A percentile compares a stretch with the other conserved stretches of the same genome.
Evolutionary conservation across 2,797 vertebrate genomes (phyloP).

Genomic region (Gymnoscopelus microlampas): DNA sequence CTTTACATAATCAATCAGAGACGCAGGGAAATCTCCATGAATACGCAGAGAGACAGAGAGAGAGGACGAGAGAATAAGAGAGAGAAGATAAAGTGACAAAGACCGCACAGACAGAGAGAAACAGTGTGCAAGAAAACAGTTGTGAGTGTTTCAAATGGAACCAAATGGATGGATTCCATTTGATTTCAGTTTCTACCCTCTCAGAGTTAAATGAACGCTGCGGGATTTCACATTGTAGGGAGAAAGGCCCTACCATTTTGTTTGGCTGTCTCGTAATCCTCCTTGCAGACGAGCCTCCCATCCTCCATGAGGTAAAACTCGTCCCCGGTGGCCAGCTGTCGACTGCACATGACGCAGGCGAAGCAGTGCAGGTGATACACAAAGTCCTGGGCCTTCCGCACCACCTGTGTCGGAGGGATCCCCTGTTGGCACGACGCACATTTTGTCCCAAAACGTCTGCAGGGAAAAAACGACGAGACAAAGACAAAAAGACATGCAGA

Average conservation of each 20-base stretch:
- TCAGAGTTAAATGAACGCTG: too few species aligned
- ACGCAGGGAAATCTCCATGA: constrained; percentile 77
- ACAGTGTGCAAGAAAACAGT: constrained; percentile 13
- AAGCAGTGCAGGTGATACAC: constrained; percentile 99
- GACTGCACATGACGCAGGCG: constrained; percentile 96
- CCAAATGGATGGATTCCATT: too few species aligned
- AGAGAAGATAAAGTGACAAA: neutral
- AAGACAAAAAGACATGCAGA: neutral
- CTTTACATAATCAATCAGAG: constrained; percentile 86
- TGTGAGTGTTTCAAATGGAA: too few species aligned
- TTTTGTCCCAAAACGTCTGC: constrained; percentile 97
- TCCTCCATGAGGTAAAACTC: constrained; percentile 99
- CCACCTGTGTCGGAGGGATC: constrained; percentile 97
- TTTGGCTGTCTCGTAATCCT: constrained; percentile 98
- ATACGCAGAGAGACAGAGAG: constrained; percentile 53
- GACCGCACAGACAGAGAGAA: constrained; percentile 59
- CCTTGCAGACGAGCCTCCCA: constrained; percentile 95
- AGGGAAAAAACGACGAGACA: neutral
- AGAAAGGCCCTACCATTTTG: constrained; percentile 87
- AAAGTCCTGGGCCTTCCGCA: constrained; percentile 97
- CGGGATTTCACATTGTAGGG: too few species aligned
- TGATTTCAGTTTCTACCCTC: too few species aligned
- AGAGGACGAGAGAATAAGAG: neutral
- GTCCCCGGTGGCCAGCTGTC: constrained; percentile 95
- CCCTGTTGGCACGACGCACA: constrained; percentile 98